These are phyloP conservation scores for Rhagologus leucostigma DNA, from an alignment of 2,113 vertebrate species.

Conservation along the genomic window DNA sequence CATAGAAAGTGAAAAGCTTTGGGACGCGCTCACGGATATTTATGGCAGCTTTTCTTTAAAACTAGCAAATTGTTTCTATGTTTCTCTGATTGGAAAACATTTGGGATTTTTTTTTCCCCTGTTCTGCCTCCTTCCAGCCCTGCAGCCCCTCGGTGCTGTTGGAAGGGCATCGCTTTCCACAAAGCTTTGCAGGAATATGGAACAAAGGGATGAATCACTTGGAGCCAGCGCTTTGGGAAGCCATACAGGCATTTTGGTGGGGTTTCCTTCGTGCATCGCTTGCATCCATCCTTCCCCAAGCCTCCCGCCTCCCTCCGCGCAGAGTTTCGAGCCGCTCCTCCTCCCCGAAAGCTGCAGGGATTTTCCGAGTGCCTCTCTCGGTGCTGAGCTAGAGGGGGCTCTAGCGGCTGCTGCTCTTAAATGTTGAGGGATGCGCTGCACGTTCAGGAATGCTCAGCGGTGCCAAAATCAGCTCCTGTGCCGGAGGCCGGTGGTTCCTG, in stretches of 20 bases:
- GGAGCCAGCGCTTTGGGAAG: neutral
- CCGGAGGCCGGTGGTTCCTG: neutral
- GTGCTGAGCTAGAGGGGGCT: neutral
- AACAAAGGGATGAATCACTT: neutral
- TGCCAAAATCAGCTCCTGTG: neutral
- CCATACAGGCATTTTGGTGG: rapidly evolving
- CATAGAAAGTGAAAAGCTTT: neutral
- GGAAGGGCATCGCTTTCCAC: neutral
- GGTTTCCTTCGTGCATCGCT: neutral
- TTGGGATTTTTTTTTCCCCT: rapidly evolving
- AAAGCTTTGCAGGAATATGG: neutral
- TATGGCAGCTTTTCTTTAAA: neutral
- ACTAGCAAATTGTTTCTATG: neutral
- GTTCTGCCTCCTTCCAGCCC: neutral
- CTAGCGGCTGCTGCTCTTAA: slow-evolving; percentile 12
- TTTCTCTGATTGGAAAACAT: neutral
- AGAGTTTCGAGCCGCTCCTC: neutral
- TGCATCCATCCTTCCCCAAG: neutral
- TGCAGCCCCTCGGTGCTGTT: neutral
- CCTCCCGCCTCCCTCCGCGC: neutral
- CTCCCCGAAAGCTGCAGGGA: neutral
- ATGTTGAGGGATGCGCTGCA: rapidly evolving
- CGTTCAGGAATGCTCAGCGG: neutral
- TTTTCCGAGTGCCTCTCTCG: neutral
- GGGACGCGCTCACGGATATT: rapidly evolving